Conservation (phyloP, 2,113 vertebrate species). For the Notarius lentiginosus region DNA sequence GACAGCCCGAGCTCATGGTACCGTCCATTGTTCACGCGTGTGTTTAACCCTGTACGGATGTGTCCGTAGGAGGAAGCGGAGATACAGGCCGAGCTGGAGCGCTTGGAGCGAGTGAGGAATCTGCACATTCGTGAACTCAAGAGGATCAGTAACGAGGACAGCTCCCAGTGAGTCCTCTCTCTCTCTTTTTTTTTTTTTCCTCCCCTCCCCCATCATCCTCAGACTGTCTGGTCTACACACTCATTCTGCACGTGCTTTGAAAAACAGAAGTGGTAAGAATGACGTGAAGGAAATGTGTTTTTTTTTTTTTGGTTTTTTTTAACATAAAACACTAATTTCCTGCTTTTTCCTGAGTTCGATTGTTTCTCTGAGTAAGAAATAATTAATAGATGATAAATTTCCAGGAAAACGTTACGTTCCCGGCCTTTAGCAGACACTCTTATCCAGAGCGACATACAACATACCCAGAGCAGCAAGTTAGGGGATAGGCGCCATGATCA, state of each 20-base stretch:
- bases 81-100: conserved; percentile 96
- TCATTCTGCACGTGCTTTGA: neutral
- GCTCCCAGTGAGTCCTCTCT: conserved; percentile 83
- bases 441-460: too few species aligned
- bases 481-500: too few species aligned
- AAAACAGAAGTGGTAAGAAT: neutral
- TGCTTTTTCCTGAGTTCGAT: neutral
- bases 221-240: neutral
- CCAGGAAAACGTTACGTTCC: neutral
- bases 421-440: too few species aligned
- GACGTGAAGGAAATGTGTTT: neutral
- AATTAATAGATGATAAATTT: neutral
- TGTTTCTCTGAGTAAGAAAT: neutral
- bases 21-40: neutral
- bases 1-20: neutral
- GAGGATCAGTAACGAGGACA: conserved; percentile 99
- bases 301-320: neutral
- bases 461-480: too few species aligned
- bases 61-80: conserved; percentile 90
- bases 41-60: neutral
- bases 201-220: neutral
- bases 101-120: conserved; percentile 96
- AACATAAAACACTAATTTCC: neutral
- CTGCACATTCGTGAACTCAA: conserved; percentile 99
- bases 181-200: neutral